phyloP scores from a whole-genome alignment of 2,888 invertebrate genomes.

The Ferdinandea cuprea region DNA sequence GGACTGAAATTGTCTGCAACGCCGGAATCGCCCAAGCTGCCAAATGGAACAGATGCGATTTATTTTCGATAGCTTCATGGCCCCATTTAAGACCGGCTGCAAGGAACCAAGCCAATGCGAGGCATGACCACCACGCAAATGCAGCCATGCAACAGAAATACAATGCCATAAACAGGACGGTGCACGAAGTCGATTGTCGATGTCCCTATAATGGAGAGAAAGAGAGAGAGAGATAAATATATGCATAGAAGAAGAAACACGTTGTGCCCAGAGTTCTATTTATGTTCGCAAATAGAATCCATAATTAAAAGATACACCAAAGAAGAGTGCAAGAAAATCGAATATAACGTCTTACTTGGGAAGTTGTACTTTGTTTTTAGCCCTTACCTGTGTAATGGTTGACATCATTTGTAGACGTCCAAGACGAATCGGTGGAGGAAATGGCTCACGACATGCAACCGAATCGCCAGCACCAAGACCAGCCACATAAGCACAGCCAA shows the following conservation, averaged over 20 bases:
- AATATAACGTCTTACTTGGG: slow-evolving; percentile 53
- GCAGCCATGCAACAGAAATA: slow-evolving; percentile 99
- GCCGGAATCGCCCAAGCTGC: slow-evolving; percentile 99
- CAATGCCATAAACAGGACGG: slow-evolving; percentile 97
- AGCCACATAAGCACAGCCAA: slow-evolving; percentile 95
- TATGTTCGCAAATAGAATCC: slow-evolving; percentile 45
- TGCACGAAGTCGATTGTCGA: slow-evolving; percentile 87
- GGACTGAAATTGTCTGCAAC: slow-evolving; percentile 95
- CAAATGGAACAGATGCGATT: slow-evolving; percentile 98
- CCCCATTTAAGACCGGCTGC: slow-evolving; percentile 99
- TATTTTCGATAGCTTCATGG: slow-evolving; percentile 98
- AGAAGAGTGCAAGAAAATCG: neutral
- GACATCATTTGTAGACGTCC: slow-evolving; percentile 90
- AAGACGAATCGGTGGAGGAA: slow-evolving; percentile 88
- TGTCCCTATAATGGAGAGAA: slow-evolving; percentile 80
- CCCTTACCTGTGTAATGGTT: slow-evolving; percentile 92
- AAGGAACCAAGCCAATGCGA: slow-evolving; percentile 98
- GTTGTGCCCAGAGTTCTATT: slow-evolving; percentile 19
- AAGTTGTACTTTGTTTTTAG: slow-evolving; percentile 2
- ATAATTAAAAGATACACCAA: slow-evolving; percentile 55
- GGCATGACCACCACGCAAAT: slow-evolving; percentile 98
- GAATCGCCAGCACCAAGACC: slow-evolving; percentile 92
- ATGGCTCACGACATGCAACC: slow-evolving; percentile 92
- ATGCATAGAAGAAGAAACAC: slow-evolving; percentile 30
- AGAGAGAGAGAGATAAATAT: slow-evolving; percentile 15